phyloP scores from a whole-genome alignment of 1,140 invertebrate genomes.

The Megathymus violae region DNA sequence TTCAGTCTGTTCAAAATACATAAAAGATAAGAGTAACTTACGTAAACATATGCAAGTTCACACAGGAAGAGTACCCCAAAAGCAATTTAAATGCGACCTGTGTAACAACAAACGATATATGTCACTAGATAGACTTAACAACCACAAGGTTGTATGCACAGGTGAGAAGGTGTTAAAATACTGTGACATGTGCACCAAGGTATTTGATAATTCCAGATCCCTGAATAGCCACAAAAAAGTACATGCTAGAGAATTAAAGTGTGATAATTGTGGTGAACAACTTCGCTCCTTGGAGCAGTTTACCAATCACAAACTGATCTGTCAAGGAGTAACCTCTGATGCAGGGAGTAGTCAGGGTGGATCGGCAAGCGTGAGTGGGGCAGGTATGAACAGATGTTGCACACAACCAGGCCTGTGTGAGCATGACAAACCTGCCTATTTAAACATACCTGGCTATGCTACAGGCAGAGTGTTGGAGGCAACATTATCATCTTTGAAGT shows the following conservation, averaged over 20 bases:
- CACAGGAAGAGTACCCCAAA: slow-evolving; percentile 81
- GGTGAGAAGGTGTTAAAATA: slow-evolving; percentile 81
- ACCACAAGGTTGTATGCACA: slow-evolving; percentile 81
- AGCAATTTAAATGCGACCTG: slow-evolving; percentile 83
- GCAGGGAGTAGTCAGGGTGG: slow-evolving; percentile 51
- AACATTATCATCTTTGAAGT: slow-evolving; percentile 78
- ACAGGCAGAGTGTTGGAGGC: slow-evolving; percentile 75
- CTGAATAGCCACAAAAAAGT: slow-evolving; percentile 84
- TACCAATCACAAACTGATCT: slow-evolving; percentile 79
- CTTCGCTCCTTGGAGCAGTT: slow-evolving; percentile 80
- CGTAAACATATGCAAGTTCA: slow-evolving; percentile 84
- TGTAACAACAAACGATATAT: slow-evolving; percentile 83
- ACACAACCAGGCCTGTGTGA: slow-evolving; percentile 78
- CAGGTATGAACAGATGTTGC: slow-evolving; percentile 70
- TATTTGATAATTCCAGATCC: slow-evolving; percentile 83
- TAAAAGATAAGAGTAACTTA: slow-evolving; percentile 83
- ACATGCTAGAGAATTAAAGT: slow-evolving; percentile 82
- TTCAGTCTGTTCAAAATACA: slow-evolving; percentile 83
- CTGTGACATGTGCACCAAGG: slow-evolving; percentile 83
- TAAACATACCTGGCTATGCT: slow-evolving; percentile 81
- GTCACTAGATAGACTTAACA: slow-evolving; percentile 81
- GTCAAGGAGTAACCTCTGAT: slow-evolving; percentile 60
- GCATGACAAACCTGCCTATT: slow-evolving; percentile 82
- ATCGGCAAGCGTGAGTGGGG: slow-evolving; percentile 39
- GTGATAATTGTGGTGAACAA: slow-evolving; percentile 82